Base-by-base conservation (phyloP, 2,888 invertebrate genomes). In the Limulus polyphemus region DNA sequence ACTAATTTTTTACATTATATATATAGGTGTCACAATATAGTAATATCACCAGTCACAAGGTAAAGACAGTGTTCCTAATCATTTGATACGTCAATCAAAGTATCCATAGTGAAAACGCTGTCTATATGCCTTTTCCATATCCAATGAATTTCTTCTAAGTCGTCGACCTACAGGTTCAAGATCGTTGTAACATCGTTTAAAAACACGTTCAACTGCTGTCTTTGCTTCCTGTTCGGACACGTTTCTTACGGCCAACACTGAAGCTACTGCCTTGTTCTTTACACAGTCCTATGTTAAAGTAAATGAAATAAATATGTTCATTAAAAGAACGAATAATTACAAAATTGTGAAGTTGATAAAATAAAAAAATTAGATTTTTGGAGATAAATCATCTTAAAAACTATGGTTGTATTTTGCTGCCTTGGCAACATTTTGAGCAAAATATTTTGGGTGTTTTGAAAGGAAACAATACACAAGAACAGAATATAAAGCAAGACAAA, bases 181-280 rank as follows among this genome's bases (percentile, higher is more conserved):
- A 76, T 97, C 95, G 17, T 83, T 83, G 73, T 95, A 95, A 75
- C 97, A 97, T 74, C 84, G 87, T 0, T 85, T 81, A 77, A 97
- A 97, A 0, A 95, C 94, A 72, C 86, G 82, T 69, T 94, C 87
- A 46, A 97, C 86, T 17, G 54, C 54, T 0, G 87, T 84, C 14
- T 82, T 77, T 0, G 91, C 94, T 74, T 90, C 84, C 57, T 81
- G 79, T 63, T 81, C 78, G 0, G 82, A 79, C 16, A 94, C 83
- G 71, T 87, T 83, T 60, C 91, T 81, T 0, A 89, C 90, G 57
- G 90, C 86, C 69, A 90, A 72, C 1, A 97, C 83, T 0, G 95
- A 94, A 68, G 84, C 81, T 46, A 88, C 72, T 0, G 97, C 95
- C 79, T 92, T 91, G 1, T 83, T 82, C 76, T 88, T 91, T 0